Evolutionary conservation across 2,797 vertebrate genomes (phyloP), one percentile per base, ranked within the genome.

Genomic region (Hippoglossus hippoglossus): DNA sequence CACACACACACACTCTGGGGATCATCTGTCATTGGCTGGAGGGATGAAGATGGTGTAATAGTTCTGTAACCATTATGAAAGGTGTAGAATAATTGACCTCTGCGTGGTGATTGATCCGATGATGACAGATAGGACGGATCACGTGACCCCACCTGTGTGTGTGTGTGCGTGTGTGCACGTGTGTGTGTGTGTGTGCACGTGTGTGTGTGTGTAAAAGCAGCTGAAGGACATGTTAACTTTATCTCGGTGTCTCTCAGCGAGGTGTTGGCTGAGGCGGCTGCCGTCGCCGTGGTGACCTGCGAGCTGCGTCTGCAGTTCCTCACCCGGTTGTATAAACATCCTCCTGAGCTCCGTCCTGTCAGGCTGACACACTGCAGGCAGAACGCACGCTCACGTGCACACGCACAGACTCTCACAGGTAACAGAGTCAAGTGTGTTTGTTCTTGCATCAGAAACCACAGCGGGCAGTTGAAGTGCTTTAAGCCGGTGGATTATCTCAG

Each of bases 31-130:
- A 79, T 31, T 57, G 71, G 65, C 53, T 61, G 56, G 2, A 79
- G 72, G 77, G 67, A 75, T 77, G 57, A 66, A 66, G 39, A 66
- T 31, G 52, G 39, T 65, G 25, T 59, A 79, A 80, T 66, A 62
- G 56, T 66, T 75, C 59, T 78, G 46, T 67, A 65, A 66, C 66
- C 73, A 75, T 79, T 66, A 73, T 68, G 73, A 71, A 68, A 73
- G 51, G 53, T 77, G 71, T 47, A 1, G 62, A 61, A 63, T 75
- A 82, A 86, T 65, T 84, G 83, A 86, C 77, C 81, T 80, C 63
- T 55, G 53, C 41, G 19, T 34, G 58, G 21, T n/a, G 22, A 84
- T 82, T 68, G 75, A 86, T 84, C 75, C 47, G 9, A 19, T 57
- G 47, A 74, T 67, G 81, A 82, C 73, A 64, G 50, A 77, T 46